Percentiles rank a stretch among this genome's conserved stretches.
phyloP scores from a whole-genome alignment of 2,113 vertebrate species.

The Arvicanthis niloticus region DNA sequence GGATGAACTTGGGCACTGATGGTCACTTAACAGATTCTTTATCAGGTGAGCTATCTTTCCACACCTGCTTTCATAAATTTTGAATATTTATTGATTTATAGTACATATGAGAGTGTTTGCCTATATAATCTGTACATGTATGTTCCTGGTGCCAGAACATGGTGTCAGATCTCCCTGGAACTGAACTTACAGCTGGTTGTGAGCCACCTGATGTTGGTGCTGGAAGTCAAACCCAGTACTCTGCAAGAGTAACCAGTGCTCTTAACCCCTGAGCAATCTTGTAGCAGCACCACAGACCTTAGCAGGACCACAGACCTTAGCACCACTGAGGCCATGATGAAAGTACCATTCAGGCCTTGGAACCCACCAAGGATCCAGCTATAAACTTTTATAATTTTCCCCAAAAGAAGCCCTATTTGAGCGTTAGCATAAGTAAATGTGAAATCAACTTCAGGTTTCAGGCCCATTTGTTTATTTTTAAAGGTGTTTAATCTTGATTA shows the following conservation, averaged over 20 bases:
- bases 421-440: conserved; percentile 71
- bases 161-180: neutral
- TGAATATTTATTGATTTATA: neutral
- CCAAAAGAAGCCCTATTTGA: conserved; percentile 59
- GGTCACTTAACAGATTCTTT: no score
- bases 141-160: neutral
- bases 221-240: neutral
- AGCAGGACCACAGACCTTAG: neutral
- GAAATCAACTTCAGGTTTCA: neutral
- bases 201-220: neutral
- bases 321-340: neutral
- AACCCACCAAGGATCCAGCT: conserved; percentile 27
- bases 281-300: neutral
- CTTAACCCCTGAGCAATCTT: neutral
- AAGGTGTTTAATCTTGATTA: conserved; percentile 53
- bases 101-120: neutral
- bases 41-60: neutral
- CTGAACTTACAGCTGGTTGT: neutral
- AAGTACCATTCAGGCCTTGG: neutral
- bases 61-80: neutral
- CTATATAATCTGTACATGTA: neutral
- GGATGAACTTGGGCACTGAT: neutral
- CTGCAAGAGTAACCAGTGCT: neutral
- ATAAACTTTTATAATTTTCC: conserved; percentile 69
- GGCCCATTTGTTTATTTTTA: conserved; percentile 55